Percentiles rank a stretch among this genome's conserved stretches.
These are phyloP conservation scores for Acrocyrtus sp. DNA, from an alignment of 2,888 invertebrate genomes.

Conservation along the genomic window DNA sequence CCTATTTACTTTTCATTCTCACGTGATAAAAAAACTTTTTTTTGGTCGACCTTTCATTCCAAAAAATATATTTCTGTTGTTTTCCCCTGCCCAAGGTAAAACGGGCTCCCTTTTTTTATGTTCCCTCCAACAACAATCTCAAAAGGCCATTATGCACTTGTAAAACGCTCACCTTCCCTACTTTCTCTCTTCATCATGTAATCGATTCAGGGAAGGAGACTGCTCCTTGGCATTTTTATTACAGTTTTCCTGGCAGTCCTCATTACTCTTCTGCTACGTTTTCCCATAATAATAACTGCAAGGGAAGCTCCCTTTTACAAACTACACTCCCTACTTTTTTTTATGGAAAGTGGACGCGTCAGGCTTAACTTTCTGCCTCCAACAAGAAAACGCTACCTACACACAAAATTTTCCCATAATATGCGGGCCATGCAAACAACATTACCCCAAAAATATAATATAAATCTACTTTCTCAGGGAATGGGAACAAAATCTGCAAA, in stretches of 20 bases:
- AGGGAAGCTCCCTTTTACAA: constrained; percentile 50
- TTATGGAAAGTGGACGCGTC: too few species aligned
- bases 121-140: neutral
- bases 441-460: too few species aligned
- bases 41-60: too few species aligned
- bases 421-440: constrained; percentile 29
- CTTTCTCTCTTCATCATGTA: constrained; percentile 46
- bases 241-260: constrained; percentile 55
- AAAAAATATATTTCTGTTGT: too few species aligned
- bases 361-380: too few species aligned
- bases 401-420: constrained; percentile 16
- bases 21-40: too few species aligned
- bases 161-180: neutral
- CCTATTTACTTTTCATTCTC: neutral
- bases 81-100: too few species aligned
- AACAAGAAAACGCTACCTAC: too few species aligned
- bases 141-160: neutral
- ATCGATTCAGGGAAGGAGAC: constrained; percentile 53
- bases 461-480: too few species aligned
- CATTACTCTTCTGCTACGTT: constrained; percentile 55
- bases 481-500: too few species aligned
- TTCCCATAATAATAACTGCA: constrained; percentile 54
- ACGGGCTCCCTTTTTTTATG: too few species aligned
- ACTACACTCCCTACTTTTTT: too few species aligned
- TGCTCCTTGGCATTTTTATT: constrained; percentile 60